These are phyloP conservation scores for Brassicogethes aeneus DNA, from an alignment of 2,888 invertebrate species.

Conservation along the genomic window DNA sequence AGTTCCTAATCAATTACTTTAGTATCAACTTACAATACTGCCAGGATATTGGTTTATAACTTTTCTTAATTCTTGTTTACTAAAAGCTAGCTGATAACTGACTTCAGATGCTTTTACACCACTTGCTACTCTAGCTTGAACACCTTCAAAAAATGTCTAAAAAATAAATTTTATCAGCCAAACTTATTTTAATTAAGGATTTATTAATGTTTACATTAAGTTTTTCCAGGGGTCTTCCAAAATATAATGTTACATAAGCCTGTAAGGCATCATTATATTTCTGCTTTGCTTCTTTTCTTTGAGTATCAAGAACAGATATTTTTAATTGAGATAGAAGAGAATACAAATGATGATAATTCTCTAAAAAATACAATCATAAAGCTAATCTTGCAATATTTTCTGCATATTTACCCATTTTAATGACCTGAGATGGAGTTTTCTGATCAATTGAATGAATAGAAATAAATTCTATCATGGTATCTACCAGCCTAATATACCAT, in stretches of 20 bases:
- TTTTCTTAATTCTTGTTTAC: slow-evolving; percentile 91
- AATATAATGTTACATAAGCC: slow-evolving; percentile 88
- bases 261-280: slow-evolving; percentile 84
- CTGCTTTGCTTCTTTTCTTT: slow-evolving; percentile 83
- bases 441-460: slow-evolving; percentile 67
- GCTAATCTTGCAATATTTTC: background rate
- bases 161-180: slow-evolving; percentile 23
- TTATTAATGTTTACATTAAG: slow-evolving; percentile 62
- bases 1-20: no score
- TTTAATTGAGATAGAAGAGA: slow-evolving; percentile 81
- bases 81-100: slow-evolving; percentile 94
- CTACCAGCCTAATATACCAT: slow-evolving; percentile 77
- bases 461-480: slow-evolving; percentile 77
- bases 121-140: slow-evolving; percentile 83
- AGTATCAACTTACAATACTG: slow-evolving; percentile 42
- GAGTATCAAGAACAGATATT: slow-evolving; percentile 76
- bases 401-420: slow-evolving; percentile 64
- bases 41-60: slow-evolving; percentile 92
- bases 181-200: no score
- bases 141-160: slow-evolving; percentile 93
- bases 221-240: slow-evolving; percentile 88
- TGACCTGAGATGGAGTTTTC: slow-evolving; percentile 86
- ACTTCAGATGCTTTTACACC: slow-evolving; percentile 97
- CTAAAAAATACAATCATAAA: slow-evolving; percentile 39
- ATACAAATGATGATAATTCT: slow-evolving; percentile 93